These are phyloP conservation scores for Caenorhabditis sinica DNA, from an alignment of 2,888 invertebrate species.

Conservation along the genomic window DNA sequence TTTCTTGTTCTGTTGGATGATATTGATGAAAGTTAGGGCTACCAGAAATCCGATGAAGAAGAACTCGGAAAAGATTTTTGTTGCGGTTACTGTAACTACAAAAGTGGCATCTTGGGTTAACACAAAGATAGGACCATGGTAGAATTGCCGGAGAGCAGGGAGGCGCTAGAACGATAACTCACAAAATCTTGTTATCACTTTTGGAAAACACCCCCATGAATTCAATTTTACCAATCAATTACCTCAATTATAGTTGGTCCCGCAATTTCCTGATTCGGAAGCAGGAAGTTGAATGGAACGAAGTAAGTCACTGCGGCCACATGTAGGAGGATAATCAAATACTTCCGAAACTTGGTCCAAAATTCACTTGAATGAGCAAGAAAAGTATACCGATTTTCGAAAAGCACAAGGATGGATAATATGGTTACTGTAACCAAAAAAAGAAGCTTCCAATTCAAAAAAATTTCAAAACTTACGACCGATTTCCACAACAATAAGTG, in stretches of 20 bases:
- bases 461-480: constrained; percentile 14
- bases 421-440: constrained; percentile 22
- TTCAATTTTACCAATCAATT: not conserved
- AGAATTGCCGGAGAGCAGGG: constrained; percentile 10
- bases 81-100: constrained; percentile 1
- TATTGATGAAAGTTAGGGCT: not conserved
- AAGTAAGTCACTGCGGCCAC: constrained; percentile 15
- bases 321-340: not conserved
- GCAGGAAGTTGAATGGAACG: constrained; percentile 14
- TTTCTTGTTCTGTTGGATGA: not conserved
- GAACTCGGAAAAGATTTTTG: constrained; percentile 23
- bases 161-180: constrained; percentile 18
- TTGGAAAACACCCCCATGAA: not conserved
- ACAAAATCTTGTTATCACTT: no score
- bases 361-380: not conserved
- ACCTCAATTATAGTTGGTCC: not conserved
- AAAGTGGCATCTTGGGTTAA: constrained; percentile 16
- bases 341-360: not conserved
- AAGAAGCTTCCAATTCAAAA: not conserved
- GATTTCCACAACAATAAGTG: not conserved
- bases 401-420: constrained; percentile 5
- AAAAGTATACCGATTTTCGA: constrained; percentile 20
- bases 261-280: constrained; percentile 29
- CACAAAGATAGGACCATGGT: constrained; percentile 28
- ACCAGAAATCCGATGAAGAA: constrained; percentile 10